These are phyloP conservation scores for Pseudoips prasinana DNA, from an alignment of 2,888 invertebrate species.

Conservation along the genomic window DNA sequence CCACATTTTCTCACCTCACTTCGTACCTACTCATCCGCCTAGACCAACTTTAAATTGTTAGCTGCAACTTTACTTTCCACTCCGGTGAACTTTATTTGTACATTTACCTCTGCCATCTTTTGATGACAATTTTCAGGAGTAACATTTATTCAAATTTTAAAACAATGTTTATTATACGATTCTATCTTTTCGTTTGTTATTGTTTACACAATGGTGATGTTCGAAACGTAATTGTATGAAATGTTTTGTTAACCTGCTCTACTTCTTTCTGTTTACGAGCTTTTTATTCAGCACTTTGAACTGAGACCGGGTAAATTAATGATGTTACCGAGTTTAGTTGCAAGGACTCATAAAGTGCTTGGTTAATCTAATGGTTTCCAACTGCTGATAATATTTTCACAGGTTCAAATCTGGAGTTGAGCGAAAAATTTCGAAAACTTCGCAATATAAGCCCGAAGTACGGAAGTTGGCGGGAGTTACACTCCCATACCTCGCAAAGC, in stretches of 20 bases:
- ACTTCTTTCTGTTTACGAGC: conserved; percentile 16
- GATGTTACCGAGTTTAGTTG: too few relatives aligned
- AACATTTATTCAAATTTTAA: conserved; percentile 34
- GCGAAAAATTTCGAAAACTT: too few relatives aligned
- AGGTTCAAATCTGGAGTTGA: too few relatives aligned
- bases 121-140: conserved; percentile 46
- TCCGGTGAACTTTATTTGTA: conserved; percentile 66
- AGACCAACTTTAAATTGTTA: conserved; percentile 75
- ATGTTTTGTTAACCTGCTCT: conserved; percentile 12
- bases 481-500: too few relatives aligned
- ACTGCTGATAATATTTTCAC: too few relatives aligned
- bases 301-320: too few relatives aligned
- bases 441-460: too few relatives aligned
- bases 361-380: too few relatives aligned
- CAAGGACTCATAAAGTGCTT: too few relatives aligned
- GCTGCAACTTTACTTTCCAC: conserved; percentile 63
- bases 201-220: conserved; percentile 8
- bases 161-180: conserved; percentile 26
- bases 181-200: conserved; percentile 4
- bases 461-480: too few relatives aligned
- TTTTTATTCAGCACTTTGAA: conserved; percentile 24
- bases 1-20: conserved; percentile 64
- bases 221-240: conserved; percentile 7
- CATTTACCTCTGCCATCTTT: conserved; percentile 50
- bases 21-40: conserved; percentile 50